Evolutionary conservation across 2,797 vertebrate genomes (phyloP), one percentile per base, ranked within the genome.

Genomic region (Arctocebus calabarensis): DNA sequence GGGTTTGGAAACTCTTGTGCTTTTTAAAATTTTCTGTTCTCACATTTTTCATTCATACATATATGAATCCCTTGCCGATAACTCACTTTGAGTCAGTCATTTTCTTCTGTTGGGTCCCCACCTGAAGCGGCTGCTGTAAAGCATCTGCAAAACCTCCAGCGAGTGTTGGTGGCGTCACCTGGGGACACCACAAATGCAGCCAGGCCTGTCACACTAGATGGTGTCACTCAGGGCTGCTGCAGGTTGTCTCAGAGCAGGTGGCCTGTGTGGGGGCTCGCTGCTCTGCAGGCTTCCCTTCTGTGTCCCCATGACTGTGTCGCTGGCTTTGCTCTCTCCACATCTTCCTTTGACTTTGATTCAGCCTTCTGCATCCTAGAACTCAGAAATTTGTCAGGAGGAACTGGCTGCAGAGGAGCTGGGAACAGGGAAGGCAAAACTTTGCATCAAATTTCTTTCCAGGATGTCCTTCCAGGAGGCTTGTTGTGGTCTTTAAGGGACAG

Each of bases 1-100:
- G 3, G 3, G 3, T 59, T 40, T 84, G 59, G 37, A 91, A 88
- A 81, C 20, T 20, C 11, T 17, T 68, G 48, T 29, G 14, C 16
- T 62, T 81, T 27, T 82, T 79, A 61, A 32, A n/a, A 16, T 22
- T 8, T 84, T 79, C 77, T 91, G 5, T 34, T 62, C 61, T 84
- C 25, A 48, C 12, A 11, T 37, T 55, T n/a, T 22, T 14, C 34
- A 16, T 61, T 29, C 43, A 27, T 25, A 9, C 4, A 8, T 27
- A n/a, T n/a, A 11, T 29, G n/a, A 55, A 37, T 45, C 32, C 82
- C 48, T 52, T 45, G 34, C 73, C 34, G 22, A 3, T 68, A 55
- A 71, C 8, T 12, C 40, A 74, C 4, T 66, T 52, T 4, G n/a
- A 20, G 43, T 27, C 66, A 68, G 48, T 23, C 43, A 20, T 20